These are phyloP conservation scores for Nudaria mundana DNA, from an alignment of 2,888 invertebrate genomes.

Conservation along the genomic window DNA sequence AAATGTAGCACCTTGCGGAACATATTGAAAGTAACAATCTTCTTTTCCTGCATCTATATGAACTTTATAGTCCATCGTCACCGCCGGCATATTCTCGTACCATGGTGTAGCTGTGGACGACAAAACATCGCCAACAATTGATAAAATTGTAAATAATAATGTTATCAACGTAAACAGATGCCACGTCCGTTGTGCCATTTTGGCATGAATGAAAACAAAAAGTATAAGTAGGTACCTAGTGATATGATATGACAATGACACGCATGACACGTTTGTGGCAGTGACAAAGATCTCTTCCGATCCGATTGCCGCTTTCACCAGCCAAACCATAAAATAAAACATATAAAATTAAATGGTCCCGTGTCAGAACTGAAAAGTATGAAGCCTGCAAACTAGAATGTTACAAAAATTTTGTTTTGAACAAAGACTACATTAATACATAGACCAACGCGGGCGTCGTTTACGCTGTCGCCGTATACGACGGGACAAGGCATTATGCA, in stretches of 20 bases:
- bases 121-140: conserved; percentile 71
- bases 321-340: too few relatives aligned
- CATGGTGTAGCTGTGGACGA: conserved; percentile 84
- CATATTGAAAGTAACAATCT: conserved; percentile 97
- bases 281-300: not conserved
- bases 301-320: too few relatives aligned
- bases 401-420: too few relatives aligned
- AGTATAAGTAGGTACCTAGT: conserved; percentile 13
- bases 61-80: conserved; percentile 97
- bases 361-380: too few relatives aligned
- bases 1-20: conserved; percentile 94
- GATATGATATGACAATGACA: conserved; percentile 12
- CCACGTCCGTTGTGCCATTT: conserved; percentile 79
- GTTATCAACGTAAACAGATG: conserved; percentile 71
- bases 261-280: not conserved
- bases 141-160: conserved; percentile 74
- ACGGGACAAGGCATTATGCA: too few relatives aligned
- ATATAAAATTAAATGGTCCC: too few relatives aligned
- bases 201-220: conserved; percentile 27
- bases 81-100: conserved; percentile 94
- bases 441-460: too few relatives aligned
- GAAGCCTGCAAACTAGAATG: too few relatives aligned
- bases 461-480: too few relatives aligned
- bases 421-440: too few relatives aligned
- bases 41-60: conserved; percentile 96